Conservation (phyloP, 2,888 invertebrate genomes). For the Eledona agricola region DNA sequence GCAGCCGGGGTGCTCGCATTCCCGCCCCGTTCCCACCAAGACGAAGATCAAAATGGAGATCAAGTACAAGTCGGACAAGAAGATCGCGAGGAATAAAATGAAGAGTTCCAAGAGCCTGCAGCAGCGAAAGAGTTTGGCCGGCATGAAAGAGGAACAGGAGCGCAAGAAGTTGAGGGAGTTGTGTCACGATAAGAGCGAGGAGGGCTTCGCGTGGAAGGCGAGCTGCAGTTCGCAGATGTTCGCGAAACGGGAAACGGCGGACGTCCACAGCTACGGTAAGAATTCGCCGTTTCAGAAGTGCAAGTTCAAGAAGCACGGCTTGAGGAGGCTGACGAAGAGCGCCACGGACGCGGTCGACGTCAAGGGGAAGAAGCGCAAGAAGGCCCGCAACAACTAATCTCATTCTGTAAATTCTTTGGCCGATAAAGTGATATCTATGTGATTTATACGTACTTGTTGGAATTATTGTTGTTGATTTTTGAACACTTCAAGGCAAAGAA, state of each 20-base stretch:
- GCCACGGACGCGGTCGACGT: slow-evolving; percentile 51
- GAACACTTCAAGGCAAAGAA: too few relatives aligned
- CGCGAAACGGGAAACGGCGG: slow-evolving; percentile 39
- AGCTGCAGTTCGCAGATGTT: slow-evolving; percentile 53
- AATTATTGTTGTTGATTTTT: too few relatives aligned
- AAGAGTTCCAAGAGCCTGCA: slow-evolving; percentile 27
- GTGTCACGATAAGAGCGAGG: slow-evolving; percentile 48
- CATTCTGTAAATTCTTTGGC: slow-evolving; percentile 15
- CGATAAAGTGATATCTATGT: slow-evolving; percentile 47
- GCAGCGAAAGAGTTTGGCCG: slow-evolving; percentile 34
- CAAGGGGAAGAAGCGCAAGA: slow-evolving; percentile 58
- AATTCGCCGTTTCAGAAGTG: slow-evolving; percentile 47
- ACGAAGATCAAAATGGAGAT: slow-evolving; percentile 48
- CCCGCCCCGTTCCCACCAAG: slow-evolving; percentile 36
- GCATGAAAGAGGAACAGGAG: slow-evolving; percentile 33
- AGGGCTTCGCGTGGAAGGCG: slow-evolving; percentile 57
- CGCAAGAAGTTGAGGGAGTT: slow-evolving; percentile 54
- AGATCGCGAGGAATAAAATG: slow-evolving; percentile 26
- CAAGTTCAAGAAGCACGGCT: slow-evolving; percentile 53
- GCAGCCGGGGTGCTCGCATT: slow-evolving; percentile 53
- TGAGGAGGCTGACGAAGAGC: slow-evolving; percentile 53
- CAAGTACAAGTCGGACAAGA: slow-evolving; percentile 46
- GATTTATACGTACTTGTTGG: too few relatives aligned
- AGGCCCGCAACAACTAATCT: slow-evolving; percentile 47
- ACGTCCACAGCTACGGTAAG: slow-evolving; percentile 57